These are phyloP conservation scores for Lasiurus cinereus DNA, from an alignment of 2,113 vertebrate species.

Conservation along the genomic window DNA sequence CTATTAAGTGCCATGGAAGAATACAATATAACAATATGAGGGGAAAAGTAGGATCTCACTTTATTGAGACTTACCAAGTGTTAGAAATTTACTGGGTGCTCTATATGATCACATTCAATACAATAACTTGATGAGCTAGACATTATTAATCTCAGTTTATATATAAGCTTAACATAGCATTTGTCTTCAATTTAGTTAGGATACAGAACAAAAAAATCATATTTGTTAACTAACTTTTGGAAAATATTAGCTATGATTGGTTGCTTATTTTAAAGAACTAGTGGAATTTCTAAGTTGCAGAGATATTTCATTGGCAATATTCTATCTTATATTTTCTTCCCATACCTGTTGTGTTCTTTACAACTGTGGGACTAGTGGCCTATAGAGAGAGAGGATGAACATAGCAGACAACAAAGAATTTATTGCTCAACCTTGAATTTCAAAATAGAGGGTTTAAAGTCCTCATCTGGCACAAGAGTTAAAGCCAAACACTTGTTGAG, in stretches of 20 bases:
- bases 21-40: background rate
- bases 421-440: slow-evolving; percentile 10
- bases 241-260: background rate
- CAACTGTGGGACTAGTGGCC: background rate
- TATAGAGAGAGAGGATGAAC: background rate
- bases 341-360: background rate
- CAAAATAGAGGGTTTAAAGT: background rate
- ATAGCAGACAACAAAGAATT: background rate
- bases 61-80: background rate
- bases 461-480: background rate
- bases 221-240: background rate
- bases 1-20: background rate
- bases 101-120: background rate
- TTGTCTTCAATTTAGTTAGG: background rate
- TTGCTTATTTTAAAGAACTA: background rate
- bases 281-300: background rate
- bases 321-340: background rate
- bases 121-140: background rate
- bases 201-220: background rate
- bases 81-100: background rate
- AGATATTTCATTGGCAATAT: background rate
- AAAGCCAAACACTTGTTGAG: background rate
- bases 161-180: background rate
- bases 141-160: background rate
- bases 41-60: background rate